These are phyloP conservation scores for Yponomeuta malinellus DNA, from an alignment of 2,888 invertebrate genomes.

Conservation along the genomic window DNA sequence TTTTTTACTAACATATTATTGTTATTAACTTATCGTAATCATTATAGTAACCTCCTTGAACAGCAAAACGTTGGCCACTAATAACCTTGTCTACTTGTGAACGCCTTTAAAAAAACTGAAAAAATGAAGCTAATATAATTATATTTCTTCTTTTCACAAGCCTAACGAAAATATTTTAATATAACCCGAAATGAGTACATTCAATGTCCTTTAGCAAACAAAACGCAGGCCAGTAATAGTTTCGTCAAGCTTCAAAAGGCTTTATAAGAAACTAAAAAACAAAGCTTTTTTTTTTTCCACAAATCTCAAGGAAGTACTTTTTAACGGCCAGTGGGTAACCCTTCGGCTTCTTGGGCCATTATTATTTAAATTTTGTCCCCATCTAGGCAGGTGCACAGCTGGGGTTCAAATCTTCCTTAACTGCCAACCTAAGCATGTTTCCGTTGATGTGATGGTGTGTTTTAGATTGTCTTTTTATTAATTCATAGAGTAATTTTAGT, in stretches of 20 bases:
- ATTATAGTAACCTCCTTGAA: no score
- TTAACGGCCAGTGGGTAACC: conserved; percentile 30
- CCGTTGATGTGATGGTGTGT: conserved; percentile 6
- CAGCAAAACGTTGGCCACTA: no score
- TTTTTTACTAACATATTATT: no score
- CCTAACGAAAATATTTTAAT: no score
- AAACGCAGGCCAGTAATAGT: background rate
- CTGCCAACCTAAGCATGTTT: background rate
- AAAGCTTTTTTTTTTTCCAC: background rate
- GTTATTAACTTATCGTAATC: no score
- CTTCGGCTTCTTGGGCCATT: conserved; percentile 47
- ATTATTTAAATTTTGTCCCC: conserved; percentile 66
- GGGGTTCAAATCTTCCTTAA: conserved; percentile 35
- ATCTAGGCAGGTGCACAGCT: conserved; percentile 48
- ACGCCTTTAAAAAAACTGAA: background rate
- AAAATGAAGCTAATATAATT: no score
- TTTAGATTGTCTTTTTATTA: conserved; percentile 10
- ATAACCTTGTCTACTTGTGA: no score
- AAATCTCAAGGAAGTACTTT: background rate
- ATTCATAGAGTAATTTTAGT: background rate
- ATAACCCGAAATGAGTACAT: background rate
- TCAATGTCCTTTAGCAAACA: background rate
- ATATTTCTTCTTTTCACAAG: no score
- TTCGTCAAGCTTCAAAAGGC: background rate
- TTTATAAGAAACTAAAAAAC: background rate